Base-by-base conservation (phyloP, 2,888 invertebrate genomes). In the Tachina fera region DNA sequence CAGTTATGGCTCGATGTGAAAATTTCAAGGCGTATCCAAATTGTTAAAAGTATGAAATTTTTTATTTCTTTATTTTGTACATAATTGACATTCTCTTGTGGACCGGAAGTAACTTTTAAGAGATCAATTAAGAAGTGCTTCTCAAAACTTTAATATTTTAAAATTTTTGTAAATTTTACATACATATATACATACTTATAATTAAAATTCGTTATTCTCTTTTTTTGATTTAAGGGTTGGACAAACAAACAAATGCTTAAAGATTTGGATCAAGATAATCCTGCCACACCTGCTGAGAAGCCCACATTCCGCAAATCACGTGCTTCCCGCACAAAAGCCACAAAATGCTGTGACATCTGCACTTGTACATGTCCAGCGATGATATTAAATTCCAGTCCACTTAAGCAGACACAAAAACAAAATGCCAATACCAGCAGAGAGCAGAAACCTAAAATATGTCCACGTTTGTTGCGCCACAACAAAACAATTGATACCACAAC, bases 201-300 rank as follows among this genome's bases (percentile, higher is more conserved):
- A 16, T 16, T 9, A 51, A 8, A 53, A 51, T 9, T 51, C 3
- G 19, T 61, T 67, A 3, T 16, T 65, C 19, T 41, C 43, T 19
- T 67, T 72, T 19, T 67, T 72, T 67, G 0, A n/a, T 77, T 82
- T 5, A 10, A 92, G 92, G 93, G 93, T 22, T 93, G 93, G 93
- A 93, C 93, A 1, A 92, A 93, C 78, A 92, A 92, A 78, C 91
- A 92, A 81, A 91, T 92, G 89, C 88, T 93, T 0, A 92, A 92
- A 77, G 91, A 92, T 49, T 84, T 93, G 13, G 93, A 93, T 83
- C 91, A 92, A 80, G 92, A 92, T 81, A 92, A 92, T 83, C 91
- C 92, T 0, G 92, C 88, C 9, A 92, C 92, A 8, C 90, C 92
- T 0, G 91, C 92, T 0, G 91, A 91, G 74, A 92, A 91, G 79